Percentiles rank a stretch among this genome's conserved stretches.
Conservation (phyloP, 2,797 vertebrate species). For the Apodemus agrarius region DNA sequence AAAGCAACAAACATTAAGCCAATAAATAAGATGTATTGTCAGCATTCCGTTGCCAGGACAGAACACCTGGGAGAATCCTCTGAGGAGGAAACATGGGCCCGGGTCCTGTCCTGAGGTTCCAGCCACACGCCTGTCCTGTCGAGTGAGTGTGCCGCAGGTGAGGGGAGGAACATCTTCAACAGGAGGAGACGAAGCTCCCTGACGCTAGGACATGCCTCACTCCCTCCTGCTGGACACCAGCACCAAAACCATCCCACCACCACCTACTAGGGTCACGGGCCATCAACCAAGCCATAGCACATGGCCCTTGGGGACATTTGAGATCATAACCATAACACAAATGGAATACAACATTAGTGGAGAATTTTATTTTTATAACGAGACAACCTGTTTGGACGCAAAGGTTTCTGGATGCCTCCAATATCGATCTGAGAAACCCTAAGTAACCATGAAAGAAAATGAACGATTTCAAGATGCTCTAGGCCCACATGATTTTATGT, state of each 20-base stretch:
- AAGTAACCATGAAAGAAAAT: constrained; percentile 15
- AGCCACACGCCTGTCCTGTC: rapidly evolving
- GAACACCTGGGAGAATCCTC: not conserved
- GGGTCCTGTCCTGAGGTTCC: not conserved
- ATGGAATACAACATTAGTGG: not conserved
- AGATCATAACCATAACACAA: not conserved
- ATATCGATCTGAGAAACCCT: not conserved
- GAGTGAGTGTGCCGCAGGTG: too few relatives aligned
- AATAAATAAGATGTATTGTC: not conserved
- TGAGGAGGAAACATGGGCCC: too few relatives aligned
- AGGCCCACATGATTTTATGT: not conserved
- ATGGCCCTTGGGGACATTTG: not conserved
- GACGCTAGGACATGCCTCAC: not conserved
- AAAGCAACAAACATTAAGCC: not conserved
- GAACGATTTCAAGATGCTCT: not conserved
- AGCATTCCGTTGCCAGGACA: not conserved
- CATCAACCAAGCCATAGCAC: not conserved
- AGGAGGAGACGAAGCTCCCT: too few relatives aligned
- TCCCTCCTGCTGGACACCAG: not conserved
- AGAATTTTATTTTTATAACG: not conserved
- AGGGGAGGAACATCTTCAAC: not conserved
- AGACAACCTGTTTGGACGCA: not conserved
- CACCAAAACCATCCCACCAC: not conserved
- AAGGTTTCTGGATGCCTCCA: constrained; percentile 10
- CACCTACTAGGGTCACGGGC: not conserved